A percentile compares a stretch with the other conserved stretches of the same genome.
These are phyloP conservation scores for Seriola dumerili DNA, from an alignment of 2,113 vertebrate species.

Conservation along the genomic window DNA sequence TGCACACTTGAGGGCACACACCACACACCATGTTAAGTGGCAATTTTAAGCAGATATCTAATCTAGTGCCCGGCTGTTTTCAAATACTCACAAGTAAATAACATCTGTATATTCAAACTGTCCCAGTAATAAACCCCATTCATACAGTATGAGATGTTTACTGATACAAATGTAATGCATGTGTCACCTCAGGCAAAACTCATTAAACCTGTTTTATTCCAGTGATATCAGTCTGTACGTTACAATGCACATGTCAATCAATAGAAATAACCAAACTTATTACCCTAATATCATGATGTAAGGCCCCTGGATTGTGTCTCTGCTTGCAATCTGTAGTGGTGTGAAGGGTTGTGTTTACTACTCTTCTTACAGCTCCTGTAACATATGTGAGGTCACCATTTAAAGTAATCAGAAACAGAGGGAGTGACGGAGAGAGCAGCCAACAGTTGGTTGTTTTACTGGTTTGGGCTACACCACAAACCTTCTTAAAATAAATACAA, in stretches of 20 bases:
- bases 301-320: constrained; percentile 8
- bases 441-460: constrained; percentile 54
- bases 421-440: background rate
- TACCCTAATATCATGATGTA: background rate
- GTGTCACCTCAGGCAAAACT: constrained; percentile 27
- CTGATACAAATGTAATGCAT: constrained; percentile 9
- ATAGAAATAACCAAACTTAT: constrained; percentile 28
- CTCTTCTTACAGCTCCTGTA: constrained; percentile 33
- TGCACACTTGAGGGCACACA: background rate
- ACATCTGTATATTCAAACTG: constrained; percentile 2
- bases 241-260: constrained; percentile 13
- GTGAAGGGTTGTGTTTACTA: constrained; percentile 29
- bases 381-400: constrained; percentile 58
- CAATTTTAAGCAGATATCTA: background rate
- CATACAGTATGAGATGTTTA: background rate
- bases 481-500: constrained; percentile 54
- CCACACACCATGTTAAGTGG: background rate
- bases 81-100: background rate
- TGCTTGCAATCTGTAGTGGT: background rate
- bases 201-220: constrained; percentile 34
- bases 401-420: constrained; percentile 58
- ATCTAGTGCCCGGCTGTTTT: background rate
- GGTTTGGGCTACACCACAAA: constrained; percentile 25
- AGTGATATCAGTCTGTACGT: constrained; percentile 2
- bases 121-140: constrained; percentile 12